phyloP scores from a whole-genome alignment of 2,113 vertebrate species.

The Neolamprologus tretocephalus region DNA sequence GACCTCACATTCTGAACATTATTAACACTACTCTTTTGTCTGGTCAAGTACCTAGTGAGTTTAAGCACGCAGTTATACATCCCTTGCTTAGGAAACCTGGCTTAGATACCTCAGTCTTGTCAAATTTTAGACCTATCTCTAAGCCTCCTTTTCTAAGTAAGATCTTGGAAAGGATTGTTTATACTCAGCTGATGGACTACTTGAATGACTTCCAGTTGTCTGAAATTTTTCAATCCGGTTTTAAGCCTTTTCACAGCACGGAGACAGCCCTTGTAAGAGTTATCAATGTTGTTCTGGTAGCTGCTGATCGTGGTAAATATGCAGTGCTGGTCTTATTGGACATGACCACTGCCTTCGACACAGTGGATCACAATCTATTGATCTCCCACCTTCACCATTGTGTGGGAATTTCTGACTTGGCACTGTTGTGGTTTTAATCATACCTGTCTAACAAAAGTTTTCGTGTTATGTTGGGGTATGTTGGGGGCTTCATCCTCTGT shows the following conservation, averaged over 20 bases:
- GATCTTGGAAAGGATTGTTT: neutral
- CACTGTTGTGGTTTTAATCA: neutral
- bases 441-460: accelerated
- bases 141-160: neutral
- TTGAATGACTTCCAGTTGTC: neutral
- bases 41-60: neutral
- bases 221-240: neutral
- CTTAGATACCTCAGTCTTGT: neutral
- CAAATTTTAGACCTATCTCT: neutral
- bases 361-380: neutral
- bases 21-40: neutral
- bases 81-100: neutral
- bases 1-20: neutral
- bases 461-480: neutral
- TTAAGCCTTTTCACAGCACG: neutral
- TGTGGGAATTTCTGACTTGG: neutral
- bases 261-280: neutral
- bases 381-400: neutral
- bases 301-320: neutral
- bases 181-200: neutral
- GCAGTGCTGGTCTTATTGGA: neutral
- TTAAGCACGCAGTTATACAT: neutral
- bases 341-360: neutral
- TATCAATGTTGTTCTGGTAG: neutral
- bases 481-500: neutral